Evolutionary conservation across 2,888 invertebrate species (phyloP).

Genomic region (Ectropis crepuscularia): DNA sequence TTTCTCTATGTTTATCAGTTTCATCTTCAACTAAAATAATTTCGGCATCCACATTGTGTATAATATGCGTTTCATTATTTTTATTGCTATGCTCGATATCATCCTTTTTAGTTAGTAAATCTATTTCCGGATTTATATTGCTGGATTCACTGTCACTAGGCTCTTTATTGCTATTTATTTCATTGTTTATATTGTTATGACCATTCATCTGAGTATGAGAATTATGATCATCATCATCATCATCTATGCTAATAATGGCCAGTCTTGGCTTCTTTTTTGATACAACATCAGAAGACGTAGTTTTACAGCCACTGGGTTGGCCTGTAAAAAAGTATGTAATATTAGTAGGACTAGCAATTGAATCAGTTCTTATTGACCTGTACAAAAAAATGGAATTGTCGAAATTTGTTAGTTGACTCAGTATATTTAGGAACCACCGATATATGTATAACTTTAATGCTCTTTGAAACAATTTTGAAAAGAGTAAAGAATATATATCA

Average conservation of each 20-base stretch:
- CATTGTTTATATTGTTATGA: conserved; percentile 5
- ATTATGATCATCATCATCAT: conserved; percentile 34
- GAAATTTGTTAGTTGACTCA: too few species aligned
- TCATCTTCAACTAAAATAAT: conserved; percentile 25
- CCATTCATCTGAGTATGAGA: conserved; percentile 12
- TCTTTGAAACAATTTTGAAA: too few species aligned
- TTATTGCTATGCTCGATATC: too few species aligned
- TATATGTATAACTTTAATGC: too few species aligned
- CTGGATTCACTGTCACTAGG: conserved; percentile 14
- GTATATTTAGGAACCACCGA: too few species aligned
- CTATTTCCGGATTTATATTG: conserved; percentile 33
- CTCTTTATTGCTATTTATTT: conserved; percentile 7
- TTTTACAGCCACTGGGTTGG: neutral
- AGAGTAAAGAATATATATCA: too few species aligned
- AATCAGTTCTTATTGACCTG: too few species aligned
- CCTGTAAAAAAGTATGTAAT: conserved; percentile 5
- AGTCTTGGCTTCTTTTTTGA: conserved; percentile 40
- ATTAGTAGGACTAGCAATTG: too few species aligned
- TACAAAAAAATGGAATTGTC: too few species aligned
- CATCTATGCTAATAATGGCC: conserved; percentile 47
- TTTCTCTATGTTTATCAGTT: conserved; percentile 21
- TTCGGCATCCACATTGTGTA: conserved; percentile 13
- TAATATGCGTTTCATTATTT: conserved; percentile 1
- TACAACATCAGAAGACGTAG: conserved; percentile 19
- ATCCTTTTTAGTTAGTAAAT: neutral